Evolutionary conservation across 2,888 invertebrate genomes (phyloP).

Genomic region (Ceraclea dissimilis): DNA sequence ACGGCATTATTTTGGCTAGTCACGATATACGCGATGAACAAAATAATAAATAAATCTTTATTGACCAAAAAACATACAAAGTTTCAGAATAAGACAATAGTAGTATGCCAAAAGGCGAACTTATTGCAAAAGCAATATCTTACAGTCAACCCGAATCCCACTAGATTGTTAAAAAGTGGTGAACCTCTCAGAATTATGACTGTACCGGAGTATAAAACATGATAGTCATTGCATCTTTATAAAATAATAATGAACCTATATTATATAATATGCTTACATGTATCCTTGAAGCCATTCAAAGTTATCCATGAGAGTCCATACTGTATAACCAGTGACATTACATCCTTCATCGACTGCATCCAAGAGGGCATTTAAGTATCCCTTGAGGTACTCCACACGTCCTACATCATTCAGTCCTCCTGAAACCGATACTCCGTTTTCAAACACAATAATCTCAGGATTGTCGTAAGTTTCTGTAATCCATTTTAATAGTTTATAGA

Average conservation of each 20-base stretch:
- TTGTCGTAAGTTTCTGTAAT: conserved; percentile 49
- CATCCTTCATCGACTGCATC: conserved; percentile 43
- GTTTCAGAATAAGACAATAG: no score
- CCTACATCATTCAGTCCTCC: conserved; percentile 31
- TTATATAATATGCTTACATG: conserved; percentile 35
- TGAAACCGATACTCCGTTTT: conserved; percentile 51
- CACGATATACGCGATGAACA: no score
- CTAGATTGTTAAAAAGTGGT: no score
- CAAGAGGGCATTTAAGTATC: conserved; percentile 40
- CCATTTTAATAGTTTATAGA: conserved; percentile 47
- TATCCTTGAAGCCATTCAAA: conserved; percentile 58
- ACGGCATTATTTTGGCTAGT: no score
- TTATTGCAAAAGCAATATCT: no score
- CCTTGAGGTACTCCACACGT: conserved; percentile 30
- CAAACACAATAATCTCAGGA: conserved; percentile 48
- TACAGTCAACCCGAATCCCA: no score
- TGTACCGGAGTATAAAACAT: no score
- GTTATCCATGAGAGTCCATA: conserved; percentile 58
- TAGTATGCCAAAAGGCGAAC: no score
- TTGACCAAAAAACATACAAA: no score
- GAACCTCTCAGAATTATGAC: no score
- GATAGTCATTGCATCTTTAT: no score
- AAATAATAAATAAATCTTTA: no score
- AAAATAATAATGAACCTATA: neutral
- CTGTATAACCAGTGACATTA: conserved; percentile 46